These are phyloP conservation scores for Arizona elegans DNA, from an alignment of 2,113 vertebrate genomes.

Conservation along the genomic window DNA sequence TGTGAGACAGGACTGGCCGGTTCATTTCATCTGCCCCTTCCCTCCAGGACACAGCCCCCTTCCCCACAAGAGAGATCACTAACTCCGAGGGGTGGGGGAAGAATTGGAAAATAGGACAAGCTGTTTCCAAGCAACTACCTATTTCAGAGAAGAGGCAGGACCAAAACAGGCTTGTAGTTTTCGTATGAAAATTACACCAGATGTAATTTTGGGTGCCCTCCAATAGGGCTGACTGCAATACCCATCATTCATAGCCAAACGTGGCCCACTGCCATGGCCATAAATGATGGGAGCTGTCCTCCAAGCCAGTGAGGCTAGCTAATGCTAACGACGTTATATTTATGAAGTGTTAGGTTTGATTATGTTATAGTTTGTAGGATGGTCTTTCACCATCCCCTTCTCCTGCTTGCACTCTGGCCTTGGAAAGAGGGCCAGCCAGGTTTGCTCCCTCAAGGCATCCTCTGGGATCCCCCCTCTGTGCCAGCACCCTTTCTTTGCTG, in stretches of 20 bases:
- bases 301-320: neutral
- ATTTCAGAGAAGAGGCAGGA: neutral
- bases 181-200: neutral
- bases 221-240: neutral
- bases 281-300: neutral
- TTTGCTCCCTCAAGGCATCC: neutral
- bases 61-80: neutral
- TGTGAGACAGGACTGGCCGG: neutral
- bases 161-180: neutral
- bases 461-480: neutral
- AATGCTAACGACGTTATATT: neutral
- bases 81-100: neutral
- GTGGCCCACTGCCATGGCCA: neutral
- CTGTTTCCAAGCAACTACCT: neutral
- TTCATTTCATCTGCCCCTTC: neutral
- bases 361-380: neutral
- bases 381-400: neutral
- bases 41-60: neutral
- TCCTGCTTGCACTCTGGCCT: neutral
- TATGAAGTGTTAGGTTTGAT: neutral
- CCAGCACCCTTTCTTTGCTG: neutral
- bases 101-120: neutral
- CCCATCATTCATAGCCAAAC: neutral
- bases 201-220: neutral
- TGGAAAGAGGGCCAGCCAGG: neutral